Conservation (phyloP, 2,888 invertebrate species). For the Microctonus aethiopoides region DNA sequence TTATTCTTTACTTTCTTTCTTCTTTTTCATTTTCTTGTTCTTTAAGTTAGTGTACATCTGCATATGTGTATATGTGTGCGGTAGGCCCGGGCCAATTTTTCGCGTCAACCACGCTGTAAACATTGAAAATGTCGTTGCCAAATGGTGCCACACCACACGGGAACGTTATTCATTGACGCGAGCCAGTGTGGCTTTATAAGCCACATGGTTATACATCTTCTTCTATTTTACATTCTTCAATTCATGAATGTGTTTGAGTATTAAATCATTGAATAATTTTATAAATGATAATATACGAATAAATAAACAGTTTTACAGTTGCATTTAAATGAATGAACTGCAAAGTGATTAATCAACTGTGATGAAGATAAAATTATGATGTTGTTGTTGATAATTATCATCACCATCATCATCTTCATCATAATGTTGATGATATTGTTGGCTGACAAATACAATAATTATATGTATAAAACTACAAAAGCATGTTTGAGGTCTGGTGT, state of each 20-base stretch:
- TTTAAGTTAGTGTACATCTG: conserved; percentile 20
- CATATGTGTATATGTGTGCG: conserved; percentile 42
- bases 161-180: conserved; percentile 29
- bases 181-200: neutral
- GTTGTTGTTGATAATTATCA: no score
- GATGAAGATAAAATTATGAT: no score
- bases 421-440: neutral
- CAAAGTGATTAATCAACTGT: neutral
- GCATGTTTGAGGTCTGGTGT: conserved; percentile 2
- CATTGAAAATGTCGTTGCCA: conserved; percentile 63
- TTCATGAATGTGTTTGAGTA: neutral
- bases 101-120: conserved; percentile 60
- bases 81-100: conserved; percentile 64
- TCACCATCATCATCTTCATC: no score
- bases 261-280: neutral
- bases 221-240: neutral
- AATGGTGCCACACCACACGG: conserved; percentile 42
- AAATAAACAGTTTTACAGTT: neutral
- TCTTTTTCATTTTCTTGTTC: conserved; percentile 24
- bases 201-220: neutral
- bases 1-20: neutral
- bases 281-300: neutral
- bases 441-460: neutral
- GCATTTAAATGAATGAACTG: neutral
- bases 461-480: neutral